Base-by-base conservation (phyloP, 2,113 vertebrate species). In the Hippocampus barbouri region DNA sequence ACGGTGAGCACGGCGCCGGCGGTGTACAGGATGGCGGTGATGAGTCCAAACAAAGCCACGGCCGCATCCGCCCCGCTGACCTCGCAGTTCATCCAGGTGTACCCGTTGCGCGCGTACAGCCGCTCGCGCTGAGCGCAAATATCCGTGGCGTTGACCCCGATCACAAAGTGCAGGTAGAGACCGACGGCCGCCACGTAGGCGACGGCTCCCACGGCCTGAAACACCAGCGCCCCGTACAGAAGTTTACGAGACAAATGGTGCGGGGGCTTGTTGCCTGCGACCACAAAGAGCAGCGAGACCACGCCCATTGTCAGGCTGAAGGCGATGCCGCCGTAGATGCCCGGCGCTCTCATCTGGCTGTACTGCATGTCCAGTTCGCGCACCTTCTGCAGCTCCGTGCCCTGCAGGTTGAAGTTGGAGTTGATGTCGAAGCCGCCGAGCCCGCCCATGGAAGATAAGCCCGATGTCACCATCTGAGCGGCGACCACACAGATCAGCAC, bases 311-410 rank as follows among this genome's bases (percentile, higher is more conserved):
- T 79, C 30, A 96, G 77, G 83, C 87, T 93, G 89, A 95, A 95
- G 77, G 87, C 57, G 3, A 96, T 85, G 0, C 94, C 94, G 0
- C 93, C 94, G 0, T 97, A 97, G 25, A 95, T 77, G 0, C 92
- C 91, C 0, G 96, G 96, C 4, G 94, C 92, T 86, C 95, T 92
- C 93, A 96, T 89, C 90, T 96, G 95, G 66, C 89, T 93, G 83
- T 91, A 95, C 84, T 95, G 90, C 93, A 93, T 92, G 88, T 97
- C 96, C 65, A 95, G 89, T 0, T 96, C 89, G 8, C 93, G 88
- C 1, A 90, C 90, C 85, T 94, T 72, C 90, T 69, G 89, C 59
- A 96, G 88, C 88, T 96, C 94, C 0, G 90, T 91, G 71, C 96
- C 96, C 85, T 96, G 87, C n/a, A 97, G 92, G 61, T 94, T 94